Base-by-base conservation (phyloP, 1,140 invertebrate genomes). In the Pissodes strobi region DNA sequence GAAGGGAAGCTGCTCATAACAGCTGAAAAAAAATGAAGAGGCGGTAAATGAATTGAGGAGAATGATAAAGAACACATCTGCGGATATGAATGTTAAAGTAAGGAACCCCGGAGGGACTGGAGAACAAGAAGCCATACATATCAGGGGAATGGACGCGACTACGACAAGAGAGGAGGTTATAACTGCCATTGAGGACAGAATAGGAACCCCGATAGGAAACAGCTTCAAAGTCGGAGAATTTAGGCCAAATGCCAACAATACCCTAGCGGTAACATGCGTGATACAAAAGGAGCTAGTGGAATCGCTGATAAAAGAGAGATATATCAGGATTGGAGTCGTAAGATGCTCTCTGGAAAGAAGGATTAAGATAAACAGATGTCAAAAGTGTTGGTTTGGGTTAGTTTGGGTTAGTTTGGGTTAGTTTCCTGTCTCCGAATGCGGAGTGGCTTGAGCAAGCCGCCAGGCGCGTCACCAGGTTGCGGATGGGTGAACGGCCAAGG, bases 311-410 rank as follows among this genome's bases (percentile, higher is more conserved):
- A 15, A 34, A 2, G 9, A 19, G 8, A 23, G 25, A 18, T 4
- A 18, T 13, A 43, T 69, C 5, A 49, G 52, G 22, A 51, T 69
- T 2, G 68, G 66, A 15, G 2, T 67, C 0, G 41, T 53, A n/a
- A 41, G 17, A n/a, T 69, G 68, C 22, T 5, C 2, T 15, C 15
- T 68, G 22, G 62, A 65, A 25, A 55, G 58, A 10, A 68, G 67
- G 19, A 9, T 63, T 0, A 23, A 66, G 2, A 5, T 62, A 3
- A n/a, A 39, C 18, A 68, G 41, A 49, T 70, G 69, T 18, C 41
- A 10, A n/a, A 68, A 41, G 49, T 68, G 66, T 48, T 70, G 69
- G 63, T n/a, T n/a, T n/a, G n/a, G n/a, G n/a, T n/a, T n/a, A n/a
- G n/a, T n/a, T n/a, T n/a, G n/a, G n/a, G n/a, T n/a, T n/a, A n/a